phyloP scores from a whole-genome alignment of 2,797 vertebrate genomes.

The Telmatherina bonti region DNA sequence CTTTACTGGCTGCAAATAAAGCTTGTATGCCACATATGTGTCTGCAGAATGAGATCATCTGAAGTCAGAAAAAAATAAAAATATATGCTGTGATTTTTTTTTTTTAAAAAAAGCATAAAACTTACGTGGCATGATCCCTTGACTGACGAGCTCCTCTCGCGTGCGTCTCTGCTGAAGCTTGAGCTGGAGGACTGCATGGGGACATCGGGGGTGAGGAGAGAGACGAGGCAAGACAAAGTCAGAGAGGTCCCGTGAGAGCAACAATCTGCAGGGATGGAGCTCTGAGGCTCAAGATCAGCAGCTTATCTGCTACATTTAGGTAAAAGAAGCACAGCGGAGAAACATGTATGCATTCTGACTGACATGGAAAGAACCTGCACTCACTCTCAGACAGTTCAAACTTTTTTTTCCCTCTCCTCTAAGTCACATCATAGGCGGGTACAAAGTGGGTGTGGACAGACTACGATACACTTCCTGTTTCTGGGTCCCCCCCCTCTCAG shows the following conservation, averaged over 20 bases:
- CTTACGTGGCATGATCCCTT: conserved; percentile 99
- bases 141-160: conserved; percentile 96
- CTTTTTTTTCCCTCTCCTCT: conserved; percentile 24
- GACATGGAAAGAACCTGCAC: conserved; percentile 40
- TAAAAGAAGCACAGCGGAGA: conserved; percentile 6
- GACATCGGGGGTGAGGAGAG: conserved; percentile 65
- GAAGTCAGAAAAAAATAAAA: neutral
- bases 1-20: neutral
- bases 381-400: conserved; percentile 36
- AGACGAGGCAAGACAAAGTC: conserved; percentile 53
- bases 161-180: conserved; percentile 98
- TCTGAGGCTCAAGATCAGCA: conserved; percentile 34
- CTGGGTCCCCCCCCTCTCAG: conserved; percentile 24
- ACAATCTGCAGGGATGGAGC: conserved; percentile 28
- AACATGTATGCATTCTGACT: conserved; percentile 13
- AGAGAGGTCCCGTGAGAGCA: conserved; percentile 32
- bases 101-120: conserved; percentile 52
- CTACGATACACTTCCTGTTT: conserved; percentile 81
- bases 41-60: neutral
- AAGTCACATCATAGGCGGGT: conserved; percentile 55
- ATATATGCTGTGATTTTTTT: neutral
- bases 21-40: neutral
- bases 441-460: conserved; percentile 59
- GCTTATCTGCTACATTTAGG: conserved; percentile 7
- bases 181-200: conserved; percentile 95